These are phyloP conservation scores for Sisyra terminalis DNA, from an alignment of 2,888 invertebrate species.

Conservation along the genomic window DNA sequence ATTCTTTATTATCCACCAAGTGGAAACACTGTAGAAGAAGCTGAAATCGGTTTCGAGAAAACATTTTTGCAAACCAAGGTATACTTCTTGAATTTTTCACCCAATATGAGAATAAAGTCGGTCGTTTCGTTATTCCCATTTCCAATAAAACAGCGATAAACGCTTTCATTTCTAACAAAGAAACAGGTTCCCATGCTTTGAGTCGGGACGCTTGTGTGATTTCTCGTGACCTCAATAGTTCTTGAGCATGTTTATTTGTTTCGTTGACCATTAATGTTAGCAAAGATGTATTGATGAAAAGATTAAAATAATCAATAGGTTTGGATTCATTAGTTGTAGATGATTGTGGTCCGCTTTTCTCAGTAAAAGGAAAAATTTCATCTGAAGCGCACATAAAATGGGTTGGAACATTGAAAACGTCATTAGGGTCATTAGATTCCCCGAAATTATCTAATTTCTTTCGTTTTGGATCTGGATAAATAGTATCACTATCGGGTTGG, in stretches of 20 bases:
- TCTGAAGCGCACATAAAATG: no score
- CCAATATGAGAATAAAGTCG: conserved; percentile 13
- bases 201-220: conserved; percentile 9
- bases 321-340: no score
- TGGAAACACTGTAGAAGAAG: conserved; percentile 12
- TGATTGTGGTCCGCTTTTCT: no score
- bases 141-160: conserved; percentile 13
- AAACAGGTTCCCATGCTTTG: conserved; percentile 12
- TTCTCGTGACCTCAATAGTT: conserved; percentile 11
- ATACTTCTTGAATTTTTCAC: conserved; percentile 12
- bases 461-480: no score
- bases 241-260: conserved; percentile 13
- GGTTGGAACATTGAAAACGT: no score
- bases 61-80: conserved; percentile 15
- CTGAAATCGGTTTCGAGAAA: conserved; percentile 14
- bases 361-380: no score
- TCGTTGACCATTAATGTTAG: conserved; percentile 10
- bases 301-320: conserved; percentile 15
- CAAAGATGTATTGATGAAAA: conserved; percentile 12
- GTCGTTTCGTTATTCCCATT: conserved; percentile 13
- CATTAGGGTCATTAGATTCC: no score
- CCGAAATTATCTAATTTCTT: no score
- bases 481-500: no score
- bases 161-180: conserved; percentile 13
- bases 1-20: conserved; percentile 9